These are phyloP conservation scores for Halictus ligatus DNA, from an alignment of 2,888 invertebrate genomes.

Conservation along the genomic window DNA sequence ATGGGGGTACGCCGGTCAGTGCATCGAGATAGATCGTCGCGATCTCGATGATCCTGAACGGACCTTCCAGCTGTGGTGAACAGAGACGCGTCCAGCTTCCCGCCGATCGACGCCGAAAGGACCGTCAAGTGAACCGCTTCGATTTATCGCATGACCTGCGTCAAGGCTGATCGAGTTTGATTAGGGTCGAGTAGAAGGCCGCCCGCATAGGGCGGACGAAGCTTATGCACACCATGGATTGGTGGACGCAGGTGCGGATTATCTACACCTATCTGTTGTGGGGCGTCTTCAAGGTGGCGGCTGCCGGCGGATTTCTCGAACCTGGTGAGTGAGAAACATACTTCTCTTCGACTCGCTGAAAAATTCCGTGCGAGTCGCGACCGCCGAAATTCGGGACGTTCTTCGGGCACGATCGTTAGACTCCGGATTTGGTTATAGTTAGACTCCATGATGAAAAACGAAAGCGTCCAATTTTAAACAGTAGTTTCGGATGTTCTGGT, in stretches of 20 bases:
- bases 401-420: neutral
- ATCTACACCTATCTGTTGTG: slow-evolving; percentile 80
- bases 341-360: neutral
- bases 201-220: slow-evolving; percentile 49
- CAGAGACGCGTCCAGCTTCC: slow-evolving; percentile 29
- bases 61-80: slow-evolving; percentile 13
- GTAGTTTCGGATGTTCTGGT: no score
- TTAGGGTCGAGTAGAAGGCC: slow-evolving; percentile 49
- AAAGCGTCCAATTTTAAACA: no score
- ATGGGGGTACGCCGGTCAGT: neutral
- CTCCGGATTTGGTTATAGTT: neutral
- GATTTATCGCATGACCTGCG: slow-evolving; percentile 29
- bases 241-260: slow-evolving; percentile 77
- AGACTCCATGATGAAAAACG: no score
- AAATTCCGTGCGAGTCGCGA: neutral
- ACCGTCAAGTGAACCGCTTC: slow-evolving; percentile 7
- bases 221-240: slow-evolving; percentile 76
- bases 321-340: slow-evolving; percentile 71
- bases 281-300: slow-evolving; percentile 76
- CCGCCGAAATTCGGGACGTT: neutral
- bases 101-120: slow-evolving; percentile 12
- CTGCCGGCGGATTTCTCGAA: slow-evolving; percentile 76
- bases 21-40: slow-evolving; percentile 15
- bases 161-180: slow-evolving; percentile 61
- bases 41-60: slow-evolving; percentile 36